Percentiles rank a stretch among this genome's conserved stretches.
Evolutionary conservation across 2,113 vertebrate genomes (phyloP).

Genomic region (Peucedramus taeniatus): DNA sequence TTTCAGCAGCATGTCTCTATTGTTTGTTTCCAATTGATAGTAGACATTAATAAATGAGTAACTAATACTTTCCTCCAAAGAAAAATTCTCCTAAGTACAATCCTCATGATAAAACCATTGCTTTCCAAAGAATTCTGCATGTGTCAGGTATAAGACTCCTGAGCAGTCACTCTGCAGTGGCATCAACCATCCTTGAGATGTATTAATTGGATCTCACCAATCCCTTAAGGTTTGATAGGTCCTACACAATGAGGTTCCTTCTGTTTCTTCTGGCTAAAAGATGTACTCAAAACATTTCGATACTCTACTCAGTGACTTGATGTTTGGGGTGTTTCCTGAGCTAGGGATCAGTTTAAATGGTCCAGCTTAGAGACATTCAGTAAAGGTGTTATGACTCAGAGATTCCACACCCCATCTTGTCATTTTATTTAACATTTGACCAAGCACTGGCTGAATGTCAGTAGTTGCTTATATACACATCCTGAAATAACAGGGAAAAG

Average conservation of each 20-base stretch:
- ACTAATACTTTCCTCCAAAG: neutral
- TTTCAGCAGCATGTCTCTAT: neutral
- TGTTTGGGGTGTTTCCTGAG: neutral
- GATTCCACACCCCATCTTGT: neutral
- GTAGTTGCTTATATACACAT: neutral
- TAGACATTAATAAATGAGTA: neutral
- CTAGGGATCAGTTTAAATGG: neutral
- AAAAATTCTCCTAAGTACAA: neutral
- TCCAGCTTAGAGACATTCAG: neutral
- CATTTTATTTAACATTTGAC: neutral
- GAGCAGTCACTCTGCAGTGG: neutral
- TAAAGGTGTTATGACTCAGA: neutral
- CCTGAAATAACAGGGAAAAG: neutral
- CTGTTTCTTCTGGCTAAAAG: neutral
- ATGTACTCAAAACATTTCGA: neutral
- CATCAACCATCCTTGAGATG: neutral
- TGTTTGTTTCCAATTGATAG: neutral
- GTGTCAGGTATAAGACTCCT: neutral
- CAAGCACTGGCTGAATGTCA: neutral
- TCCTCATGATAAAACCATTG: neutral
- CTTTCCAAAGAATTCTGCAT: neutral
- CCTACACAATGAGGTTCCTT: neutral
- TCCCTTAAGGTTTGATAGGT: neutral
- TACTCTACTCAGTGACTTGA: fast-evolving
- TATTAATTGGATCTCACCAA: neutral